Conservation (phyloP, 2,888 invertebrate species). For the Tridacna gigas region DNA sequence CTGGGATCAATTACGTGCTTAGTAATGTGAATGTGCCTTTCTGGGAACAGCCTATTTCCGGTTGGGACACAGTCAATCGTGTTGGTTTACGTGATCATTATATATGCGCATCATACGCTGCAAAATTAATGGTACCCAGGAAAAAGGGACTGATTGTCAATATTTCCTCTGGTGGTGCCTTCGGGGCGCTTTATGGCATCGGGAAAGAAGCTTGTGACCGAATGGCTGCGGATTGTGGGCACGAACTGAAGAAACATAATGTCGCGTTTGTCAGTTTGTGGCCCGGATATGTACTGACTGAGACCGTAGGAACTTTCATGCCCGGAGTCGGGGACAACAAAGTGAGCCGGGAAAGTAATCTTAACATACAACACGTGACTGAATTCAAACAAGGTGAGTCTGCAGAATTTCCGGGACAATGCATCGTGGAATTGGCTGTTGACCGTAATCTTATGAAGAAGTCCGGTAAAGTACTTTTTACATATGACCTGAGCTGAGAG, state of each 20-base stretch:
- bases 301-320: conserved; percentile 64
- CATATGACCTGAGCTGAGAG: conserved; percentile 83
- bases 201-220: conserved; percentile 85
- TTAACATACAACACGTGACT: background rate
- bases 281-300: conserved; percentile 85
- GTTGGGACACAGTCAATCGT: conserved; percentile 85
- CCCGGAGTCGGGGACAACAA: background rate
- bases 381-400: conserved; percentile 71
- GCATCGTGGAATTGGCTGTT: conserved; percentile 72
- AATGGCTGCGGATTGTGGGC: conserved; percentile 85
- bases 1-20: conserved; percentile 79
- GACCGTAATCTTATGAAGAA: conserved; percentile 82
- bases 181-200: conserved; percentile 85
- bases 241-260: conserved; percentile 83
- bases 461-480: conserved; percentile 81
- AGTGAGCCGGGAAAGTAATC: background rate
- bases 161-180: conserved; percentile 85
- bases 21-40: conserved; percentile 79
- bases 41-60: conserved; percentile 82
- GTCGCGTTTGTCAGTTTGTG: conserved; percentile 85
- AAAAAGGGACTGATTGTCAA: conserved; percentile 85
- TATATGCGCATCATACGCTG: conserved; percentile 84
- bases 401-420: conserved; percentile 77
- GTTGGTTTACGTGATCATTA: conserved; percentile 86
- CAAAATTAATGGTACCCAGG: conserved; percentile 84